A percentile compares a stretch with the other conserved stretches of the same genome.
phyloP scores from a whole-genome alignment of 1,140 invertebrate genomes.

The Whitmania pigra region DNA sequence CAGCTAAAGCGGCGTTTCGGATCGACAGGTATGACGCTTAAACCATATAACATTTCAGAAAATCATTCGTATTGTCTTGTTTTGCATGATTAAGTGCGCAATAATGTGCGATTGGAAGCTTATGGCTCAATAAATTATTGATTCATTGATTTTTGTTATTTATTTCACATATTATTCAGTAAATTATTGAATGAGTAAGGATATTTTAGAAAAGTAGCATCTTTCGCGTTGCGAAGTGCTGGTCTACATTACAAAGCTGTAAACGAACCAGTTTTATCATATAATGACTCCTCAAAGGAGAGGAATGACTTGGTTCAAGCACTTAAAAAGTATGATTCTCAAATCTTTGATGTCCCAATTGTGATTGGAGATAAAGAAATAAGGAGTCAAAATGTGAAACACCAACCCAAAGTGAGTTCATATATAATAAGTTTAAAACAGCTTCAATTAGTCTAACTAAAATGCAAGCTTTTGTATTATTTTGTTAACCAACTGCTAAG shows the following conservation, averaged over 20 bases:
- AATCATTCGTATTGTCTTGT: too few species aligned
- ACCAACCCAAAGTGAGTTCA: slow-evolving; percentile 57
- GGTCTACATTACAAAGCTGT: slow-evolving; percentile 33
- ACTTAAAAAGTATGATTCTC: slow-evolving; percentile 51
- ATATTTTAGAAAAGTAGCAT: too few species aligned
- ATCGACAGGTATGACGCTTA: too few species aligned
- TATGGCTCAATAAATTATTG: too few species aligned
- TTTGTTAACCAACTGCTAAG: neutral
- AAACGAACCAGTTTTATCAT: slow-evolving; percentile 50
- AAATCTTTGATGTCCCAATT: slow-evolving; percentile 72
- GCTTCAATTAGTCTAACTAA: neutral
- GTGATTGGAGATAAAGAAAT: slow-evolving; percentile 79
- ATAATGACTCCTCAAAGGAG: slow-evolving; percentile 70
- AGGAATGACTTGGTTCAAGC: slow-evolving; percentile 59
- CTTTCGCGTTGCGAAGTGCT: too few species aligned
- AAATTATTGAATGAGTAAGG: too few species aligned
- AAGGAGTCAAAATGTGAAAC: slow-evolving; percentile 57
- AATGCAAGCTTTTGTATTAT: neutral
- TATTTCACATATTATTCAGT: too few species aligned
- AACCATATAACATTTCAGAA: too few species aligned
- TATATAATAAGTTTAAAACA: neutral
- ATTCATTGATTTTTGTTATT: too few species aligned
- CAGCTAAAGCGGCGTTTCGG: too few species aligned
- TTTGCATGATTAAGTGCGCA: too few species aligned
- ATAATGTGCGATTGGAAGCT: too few species aligned